These are phyloP conservation scores for Cecropterus lyciades DNA, from an alignment of 1,140 invertebrate genomes.

Conservation along the genomic window DNA sequence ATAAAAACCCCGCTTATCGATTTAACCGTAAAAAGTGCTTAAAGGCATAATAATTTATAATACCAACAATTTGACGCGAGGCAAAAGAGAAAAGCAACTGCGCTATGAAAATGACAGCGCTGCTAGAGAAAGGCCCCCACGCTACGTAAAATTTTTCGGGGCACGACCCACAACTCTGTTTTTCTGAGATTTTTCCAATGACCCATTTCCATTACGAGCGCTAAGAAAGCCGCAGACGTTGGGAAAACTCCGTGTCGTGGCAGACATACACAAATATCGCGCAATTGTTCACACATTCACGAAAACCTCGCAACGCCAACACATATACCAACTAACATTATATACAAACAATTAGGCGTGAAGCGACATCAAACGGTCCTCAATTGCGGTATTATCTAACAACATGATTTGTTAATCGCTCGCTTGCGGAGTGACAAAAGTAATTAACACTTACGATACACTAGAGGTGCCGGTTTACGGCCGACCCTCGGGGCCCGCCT, in stretches of 20 bases:
- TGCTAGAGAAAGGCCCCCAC: not conserved
- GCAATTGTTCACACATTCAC: not conserved
- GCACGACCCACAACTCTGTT: constrained; percentile 13
- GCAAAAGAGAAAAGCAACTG: constrained; percentile 13
- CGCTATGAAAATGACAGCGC: constrained; percentile 1
- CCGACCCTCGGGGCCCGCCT: constrained; percentile 55
- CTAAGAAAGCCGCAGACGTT: not conserved
- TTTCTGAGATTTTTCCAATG: constrained; percentile 14
- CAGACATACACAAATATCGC: not conserved
- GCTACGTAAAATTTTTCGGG: constrained; percentile 7
- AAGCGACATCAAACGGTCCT: constrained; percentile 46
- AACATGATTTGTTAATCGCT: constrained; percentile 69
- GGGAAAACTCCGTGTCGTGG: not conserved
- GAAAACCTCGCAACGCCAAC: constrained; percentile 1
- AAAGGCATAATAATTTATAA: constrained; percentile 73
- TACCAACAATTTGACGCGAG: constrained; percentile 64
- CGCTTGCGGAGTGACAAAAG: constrained; percentile 72
- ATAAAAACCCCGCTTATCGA: constrained; percentile 80
- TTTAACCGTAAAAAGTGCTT: constrained; percentile 73
- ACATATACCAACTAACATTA: constrained; percentile 10
- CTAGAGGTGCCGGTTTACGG: constrained; percentile 66
- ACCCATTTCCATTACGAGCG: constrained; percentile 10
- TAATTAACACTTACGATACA: constrained; percentile 80
- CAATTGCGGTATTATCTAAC: constrained; percentile 62
- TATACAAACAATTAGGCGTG: constrained; percentile 44